Conservation (phyloP, 2,888 invertebrate species). For the Exephanes ischioxanthus region DNA sequence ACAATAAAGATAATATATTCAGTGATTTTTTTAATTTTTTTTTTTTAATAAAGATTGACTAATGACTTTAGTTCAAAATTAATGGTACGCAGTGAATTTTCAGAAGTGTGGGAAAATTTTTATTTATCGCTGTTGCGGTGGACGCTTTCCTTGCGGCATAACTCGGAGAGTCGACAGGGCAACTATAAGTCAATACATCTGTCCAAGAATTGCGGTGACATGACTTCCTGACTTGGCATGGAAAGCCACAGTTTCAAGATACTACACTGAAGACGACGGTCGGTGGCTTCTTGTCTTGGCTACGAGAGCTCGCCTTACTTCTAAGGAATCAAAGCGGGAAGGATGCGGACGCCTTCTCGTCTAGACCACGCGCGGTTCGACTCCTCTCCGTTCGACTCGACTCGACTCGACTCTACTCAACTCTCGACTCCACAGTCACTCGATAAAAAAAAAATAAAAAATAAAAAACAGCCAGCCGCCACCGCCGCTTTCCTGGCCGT, state of each 20-base stretch:
- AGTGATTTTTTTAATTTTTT: too few species aligned
- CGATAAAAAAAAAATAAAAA: slow-evolving; percentile 76
- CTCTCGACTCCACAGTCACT: slow-evolving; percentile 80
- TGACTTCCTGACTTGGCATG: slow-evolving; percentile 53
- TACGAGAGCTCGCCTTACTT: slow-evolving; percentile 48
- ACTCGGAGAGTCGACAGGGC: not conserved
- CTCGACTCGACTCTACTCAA: slow-evolving; percentile 70
- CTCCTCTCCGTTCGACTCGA: slow-evolving; percentile 68
- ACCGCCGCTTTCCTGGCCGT: slow-evolving; percentile 77
- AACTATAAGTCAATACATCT: not conserved
- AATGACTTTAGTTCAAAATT: too few species aligned
- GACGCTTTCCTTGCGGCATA: not conserved
- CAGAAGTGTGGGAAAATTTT: not conserved
- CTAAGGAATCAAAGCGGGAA: slow-evolving; percentile 54
- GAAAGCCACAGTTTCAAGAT: slow-evolving; percentile 47
- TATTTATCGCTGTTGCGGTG: not conserved
- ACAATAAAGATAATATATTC: not conserved
- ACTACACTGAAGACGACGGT: slow-evolving; percentile 44
- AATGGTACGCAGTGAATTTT: not conserved
- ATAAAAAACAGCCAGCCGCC: slow-evolving; percentile 51
- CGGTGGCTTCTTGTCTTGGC: slow-evolving; percentile 63
- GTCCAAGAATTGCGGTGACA: slow-evolving; percentile 9
- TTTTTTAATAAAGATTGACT: too few species aligned
- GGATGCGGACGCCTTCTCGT: slow-evolving; percentile 76
- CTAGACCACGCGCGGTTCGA: slow-evolving; percentile 76